A percentile compares a stretch with the other conserved stretches of the same genome.
Evolutionary conservation across 2,113 vertebrate species (phyloP).

Genomic region (Mesoclemmys tuberculata): DNA sequence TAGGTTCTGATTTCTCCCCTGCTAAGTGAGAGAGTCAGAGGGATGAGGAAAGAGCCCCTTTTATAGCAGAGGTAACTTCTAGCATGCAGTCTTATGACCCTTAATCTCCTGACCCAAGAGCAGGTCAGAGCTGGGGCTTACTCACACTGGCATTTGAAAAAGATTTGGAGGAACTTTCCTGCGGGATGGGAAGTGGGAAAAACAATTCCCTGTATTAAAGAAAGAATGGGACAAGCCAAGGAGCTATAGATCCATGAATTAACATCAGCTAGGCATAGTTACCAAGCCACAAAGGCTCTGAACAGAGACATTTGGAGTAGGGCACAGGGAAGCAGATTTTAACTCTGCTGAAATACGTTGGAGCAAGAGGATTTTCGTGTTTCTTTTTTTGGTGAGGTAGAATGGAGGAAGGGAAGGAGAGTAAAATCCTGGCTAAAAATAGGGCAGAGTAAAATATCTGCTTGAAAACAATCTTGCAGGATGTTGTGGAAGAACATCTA

Average conservation of each 20-base stretch:
- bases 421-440: not conserved
- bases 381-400: not conserved
- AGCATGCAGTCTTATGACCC: not conserved
- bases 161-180: not conserved
- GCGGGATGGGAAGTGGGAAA: not conserved
- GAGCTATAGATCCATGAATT: not conserved
- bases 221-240: accelerated
- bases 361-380: not conserved
- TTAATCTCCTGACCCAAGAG: not conserved
- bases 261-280: not conserved
- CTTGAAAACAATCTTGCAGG: not conserved
- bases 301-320: not conserved
- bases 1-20: not conserved
- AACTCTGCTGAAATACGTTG: not conserved
- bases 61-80: too few relatives aligned
- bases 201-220: not conserved
- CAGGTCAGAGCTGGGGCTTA: not conserved
- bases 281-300: not conserved
- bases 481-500: not conserved
- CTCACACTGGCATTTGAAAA: not conserved
- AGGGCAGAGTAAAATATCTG: not conserved
- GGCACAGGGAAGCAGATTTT: not conserved
- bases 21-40: not conserved
- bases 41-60: not conserved
- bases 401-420: not conserved